Base-by-base conservation (phyloP, 2,888 invertebrate species). In the Melieria picta region DNA sequence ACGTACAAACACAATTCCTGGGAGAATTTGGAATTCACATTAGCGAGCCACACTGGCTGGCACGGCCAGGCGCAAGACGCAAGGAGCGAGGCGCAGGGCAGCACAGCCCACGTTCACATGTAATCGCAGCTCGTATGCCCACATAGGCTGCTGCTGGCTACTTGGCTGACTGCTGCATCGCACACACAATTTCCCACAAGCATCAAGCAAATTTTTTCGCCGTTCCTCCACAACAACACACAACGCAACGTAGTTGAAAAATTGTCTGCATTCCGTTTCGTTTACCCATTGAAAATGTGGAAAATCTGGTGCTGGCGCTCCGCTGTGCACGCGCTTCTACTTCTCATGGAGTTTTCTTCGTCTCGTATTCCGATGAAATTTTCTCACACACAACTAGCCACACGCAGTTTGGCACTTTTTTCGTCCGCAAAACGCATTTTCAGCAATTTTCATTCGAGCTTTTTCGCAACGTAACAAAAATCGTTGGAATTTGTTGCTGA, bases 271-370 rank as follows among this genome's bases (percentile, higher is more conserved):
- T 45, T 56, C 5, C 30, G 5, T 66, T 47, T 46, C 7, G 7
- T 47, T 66, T 66, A 57, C 57, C 66, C n/a, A 48, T 57, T 58
- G 57, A 47, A 11, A 13, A 9, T 13, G 47, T 48, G 10, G 42
- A 13, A 50, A 52, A 61, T 61, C 16, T 46, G 7, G 60, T 61
- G 46, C 46, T 66, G 47, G 13, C 10, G 47, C 13, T 7, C 47
- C 46, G 42, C 50, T 58, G 9, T 7, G 13, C 67, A 50, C 67
- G 30, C 61, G 52, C 57, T n/a, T 46, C 50, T 16, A 48, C 11
- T 58, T 30, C 10, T 30, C 56, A 60, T 56, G 47, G 62, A 62
- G 55, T 69, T 69, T 68, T 68, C 61, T 69, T 13, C 16, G 57
- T 52, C 56, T 30, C 43, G 45, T 50, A 63, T 63, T 63, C n/a